Evolutionary conservation across 2,888 invertebrate genomes (phyloP), one percentile per base, ranked within the genome.

Genomic region (Drosophila emarginata): DNA sequence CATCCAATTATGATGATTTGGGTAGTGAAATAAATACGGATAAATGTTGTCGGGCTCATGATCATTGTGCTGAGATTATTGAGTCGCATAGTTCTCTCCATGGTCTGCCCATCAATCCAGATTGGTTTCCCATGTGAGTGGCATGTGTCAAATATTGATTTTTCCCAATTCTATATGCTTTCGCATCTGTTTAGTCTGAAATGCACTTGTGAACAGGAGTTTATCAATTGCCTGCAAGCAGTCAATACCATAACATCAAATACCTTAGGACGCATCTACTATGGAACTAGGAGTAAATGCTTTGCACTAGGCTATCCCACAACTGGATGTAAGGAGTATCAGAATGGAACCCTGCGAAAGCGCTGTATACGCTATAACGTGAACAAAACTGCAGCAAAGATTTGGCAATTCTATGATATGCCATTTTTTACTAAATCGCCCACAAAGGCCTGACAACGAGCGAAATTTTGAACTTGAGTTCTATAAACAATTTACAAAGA

Each of bases 31-130:
- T 95, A 12, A 94, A 94, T 52, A 96, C 97, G 4, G 98, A 98
- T 89, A 93, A 94, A 79, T 98, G 98, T 91, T 98, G 98, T 91
- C 93, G 98, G 5, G 94, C 94, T 65, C 98, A 98, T 92, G 98
- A 98, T 72, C 85, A 92, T 61, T 92, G 92, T 82, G 87, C 87
- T 64, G 90, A 91, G 11, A 89, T 91, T 4, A 89, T 89, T 80
- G 91, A 86, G 87, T 78, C 86, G 62, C 89, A 71, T 2, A 72
- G 73, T 15, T 65, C 80, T 0, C 64, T 88, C 11, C 85, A 91
- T 72, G 89, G 85, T 0, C 73, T 92, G 6, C 82, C 89, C 23
- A 85, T 75, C 12, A 92, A 92, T 72, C 85, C 82, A 0, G 91
- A 91, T 63, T 85, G 81, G 80, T 92, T 92, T 79, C 91, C 92